phyloP scores from a whole-genome alignment of 2,888 invertebrate genomes.

The Augochlorella aurata region DNA sequence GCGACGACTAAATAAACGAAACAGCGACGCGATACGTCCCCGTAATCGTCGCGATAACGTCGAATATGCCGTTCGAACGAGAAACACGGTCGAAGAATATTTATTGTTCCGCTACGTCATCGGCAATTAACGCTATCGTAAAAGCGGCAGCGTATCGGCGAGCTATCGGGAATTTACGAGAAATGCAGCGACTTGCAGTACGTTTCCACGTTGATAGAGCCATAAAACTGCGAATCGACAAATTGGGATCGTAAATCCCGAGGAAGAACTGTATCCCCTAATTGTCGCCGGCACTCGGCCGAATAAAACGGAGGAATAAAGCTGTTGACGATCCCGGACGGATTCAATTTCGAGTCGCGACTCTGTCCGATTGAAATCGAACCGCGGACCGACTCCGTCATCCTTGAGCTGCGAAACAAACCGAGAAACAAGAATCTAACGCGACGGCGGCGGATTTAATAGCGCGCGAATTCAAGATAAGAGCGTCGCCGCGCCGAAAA shows the following conservation, averaged over 20 bases:
- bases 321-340: neutral
- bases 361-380: too few species aligned
- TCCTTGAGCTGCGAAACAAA: too few species aligned
- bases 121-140: constrained; percentile 49
- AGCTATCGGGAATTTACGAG: constrained; percentile 33
- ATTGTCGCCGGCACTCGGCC: neutral
- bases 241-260: neutral
- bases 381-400: too few species aligned
- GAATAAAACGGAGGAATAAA: neutral
- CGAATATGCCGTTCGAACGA: neutral
- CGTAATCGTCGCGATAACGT: neutral
- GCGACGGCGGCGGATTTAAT: too few species aligned
- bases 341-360: neutral
- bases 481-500: neutral
- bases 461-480: neutral
- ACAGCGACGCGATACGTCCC: neutral
- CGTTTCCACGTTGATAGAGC: constrained; percentile 43
- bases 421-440: too few species aligned
- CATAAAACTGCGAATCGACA: constrained; percentile 11
- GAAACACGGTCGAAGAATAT: neutral
- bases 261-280: neutral
- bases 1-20: neutral
- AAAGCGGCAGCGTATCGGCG: constrained; percentile 27
- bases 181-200: constrained; percentile 17
- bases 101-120: constrained; percentile 32